Base-by-base conservation (phyloP, 2,797 vertebrate genomes). In the Clarias platycephalus region DNA sequence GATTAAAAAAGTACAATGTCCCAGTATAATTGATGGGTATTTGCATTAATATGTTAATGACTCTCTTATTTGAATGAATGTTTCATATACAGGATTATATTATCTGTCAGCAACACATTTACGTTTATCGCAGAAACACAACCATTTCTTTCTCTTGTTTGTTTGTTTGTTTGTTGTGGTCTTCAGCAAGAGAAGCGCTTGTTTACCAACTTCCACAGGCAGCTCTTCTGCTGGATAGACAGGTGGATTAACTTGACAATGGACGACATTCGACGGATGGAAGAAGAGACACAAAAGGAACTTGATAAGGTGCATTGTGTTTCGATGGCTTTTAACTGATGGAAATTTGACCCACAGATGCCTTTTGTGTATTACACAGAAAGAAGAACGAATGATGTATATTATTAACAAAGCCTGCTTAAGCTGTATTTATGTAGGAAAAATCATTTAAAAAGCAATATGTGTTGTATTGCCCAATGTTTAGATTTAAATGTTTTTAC, bases 211-310 rank as follows among this genome's bases (percentile, higher is more conserved):
- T 98, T 99, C 93, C 98, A 99, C 93, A 95, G 98, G 91, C 97
- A 99, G 93, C 94, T 99, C 83, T 99, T 99, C 90, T 99, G 98
- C 91, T 96, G 95, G 95, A 93, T 99, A 0, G 98, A 99, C 91
- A 94, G 91, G 64, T 99, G 98, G 98, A 93, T 97, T 60, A 92
- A 95, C 79, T 95, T 99, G 93, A 93, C 96, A 3, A 99, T 99
- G 97, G 97, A 98, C 0, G 97, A 99, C 92, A 99, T 99, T 84
- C 95, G 98, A 71, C 95, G 94, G 82, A 98, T 99, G 96, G 98
- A 99, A 91, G 97, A 97, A 0, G 96, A 98, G 88, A 99, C 98
- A 0, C 96, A 97, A 94, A 95, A 92, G 87, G 95, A 98, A 91
- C 96, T 99, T 88, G 96, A 99, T 90, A 94, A 98, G 95, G 98